Base-by-base conservation (phyloP, 2,888 invertebrate species). In the Nudaria mundana region DNA sequence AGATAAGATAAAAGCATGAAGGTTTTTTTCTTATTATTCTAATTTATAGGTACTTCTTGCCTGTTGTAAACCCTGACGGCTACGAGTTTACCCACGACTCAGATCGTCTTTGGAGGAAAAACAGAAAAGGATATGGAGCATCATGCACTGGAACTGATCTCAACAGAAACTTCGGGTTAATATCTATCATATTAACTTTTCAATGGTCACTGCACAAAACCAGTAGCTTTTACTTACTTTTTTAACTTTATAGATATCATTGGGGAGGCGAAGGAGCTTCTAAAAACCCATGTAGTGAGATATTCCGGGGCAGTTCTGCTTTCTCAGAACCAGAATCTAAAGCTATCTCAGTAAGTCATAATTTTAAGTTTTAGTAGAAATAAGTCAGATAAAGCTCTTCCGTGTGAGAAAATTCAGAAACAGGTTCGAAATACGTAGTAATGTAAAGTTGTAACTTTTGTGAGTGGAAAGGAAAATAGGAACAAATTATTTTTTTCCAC, bases 251-350 rank as follows among this genome's bases (percentile, higher is more conserved):
- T 30, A 91, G 92, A 43, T 95, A 95, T 67, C 92, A 93, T 40
- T 98, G 97, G 97, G 96, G 96, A 32, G 95, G 95, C 18, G 91
- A 92, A 66, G 97, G 97, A 1, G 92, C 96, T 3, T 96, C 96
- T 12, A 91, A 87, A 37, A 92, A 94, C 68, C 94, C 95, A 0
- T 97, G 97, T 75, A 91, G 93, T 15, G 96, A 97, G 57, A 95
- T 93, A 2, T 98, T 92, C 72, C 92, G 94, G 3, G 98, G 98
- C 13, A 78, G 89, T n/a, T 86, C 89, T 31, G 92, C 96, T 0
- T 96, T 97, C 71, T 97, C 97, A 0, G 97, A 98, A 76, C 96
- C 95, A 0, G 97, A 98, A 83, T 93, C 95, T 0, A 90, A 90
- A 61, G 94, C 96, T 16, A 80, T 89, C 32, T 70, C 79, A 24